A percentile compares a stretch with the other conserved stretches of the same genome.
Conservation (phyloP, 2,113 vertebrate species). For the Pterophyllum scalare region DNA sequence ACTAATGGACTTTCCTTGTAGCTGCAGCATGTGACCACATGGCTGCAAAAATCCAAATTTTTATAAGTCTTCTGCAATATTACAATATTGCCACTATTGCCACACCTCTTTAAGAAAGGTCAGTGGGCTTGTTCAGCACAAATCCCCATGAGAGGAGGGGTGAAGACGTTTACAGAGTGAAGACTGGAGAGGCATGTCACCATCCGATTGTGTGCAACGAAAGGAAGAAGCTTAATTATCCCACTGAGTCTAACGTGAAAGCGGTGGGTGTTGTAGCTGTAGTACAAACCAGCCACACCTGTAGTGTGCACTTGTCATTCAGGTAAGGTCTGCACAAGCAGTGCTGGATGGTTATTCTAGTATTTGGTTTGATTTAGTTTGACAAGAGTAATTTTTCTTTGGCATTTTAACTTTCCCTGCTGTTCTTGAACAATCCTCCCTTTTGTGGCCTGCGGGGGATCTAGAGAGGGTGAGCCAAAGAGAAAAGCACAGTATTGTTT, state of each 20-base stretch:
- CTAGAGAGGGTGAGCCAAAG: background rate
- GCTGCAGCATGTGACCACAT: constrained; percentile 2
- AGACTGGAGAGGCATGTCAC: background rate
- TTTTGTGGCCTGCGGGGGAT: background rate
- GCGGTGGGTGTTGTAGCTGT: background rate
- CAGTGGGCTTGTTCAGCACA: background rate
- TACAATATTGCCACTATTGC: background rate
- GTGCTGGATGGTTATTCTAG: background rate
- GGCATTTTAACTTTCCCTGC: background rate
- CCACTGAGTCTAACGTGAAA: background rate
- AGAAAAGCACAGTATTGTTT: background rate
- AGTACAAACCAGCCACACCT: background rate
- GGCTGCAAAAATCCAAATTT: background rate
- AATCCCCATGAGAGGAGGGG: background rate
- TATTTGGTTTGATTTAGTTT: background rate
- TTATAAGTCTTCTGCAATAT: background rate
- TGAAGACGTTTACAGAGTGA: background rate
- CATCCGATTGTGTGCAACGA: background rate
- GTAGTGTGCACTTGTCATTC: background rate
- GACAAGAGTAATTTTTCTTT: background rate
- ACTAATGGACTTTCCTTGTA: constrained; percentile 22
- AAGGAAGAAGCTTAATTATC: background rate
- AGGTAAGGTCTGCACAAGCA: background rate
- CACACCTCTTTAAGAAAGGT: background rate
- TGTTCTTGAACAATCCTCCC: background rate